These are phyloP conservation scores for Myotis pilosus DNA, from an alignment of 2,797 vertebrate genomes.

Conservation along the genomic window DNA sequence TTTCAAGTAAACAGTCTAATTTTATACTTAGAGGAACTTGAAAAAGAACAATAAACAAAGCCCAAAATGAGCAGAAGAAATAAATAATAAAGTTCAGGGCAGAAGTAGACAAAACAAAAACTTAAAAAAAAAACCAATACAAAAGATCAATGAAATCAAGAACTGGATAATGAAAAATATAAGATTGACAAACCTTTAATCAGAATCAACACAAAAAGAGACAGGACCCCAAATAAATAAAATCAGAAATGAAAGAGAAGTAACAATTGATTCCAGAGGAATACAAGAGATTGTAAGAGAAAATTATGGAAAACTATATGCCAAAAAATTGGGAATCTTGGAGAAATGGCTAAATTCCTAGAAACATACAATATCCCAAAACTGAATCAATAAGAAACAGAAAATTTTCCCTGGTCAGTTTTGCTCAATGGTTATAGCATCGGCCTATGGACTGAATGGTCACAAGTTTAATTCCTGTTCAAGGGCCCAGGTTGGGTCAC, in stretches of 20 bases:
- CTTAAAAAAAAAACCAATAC: neutral
- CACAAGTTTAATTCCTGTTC: no score
- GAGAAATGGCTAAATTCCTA: neutral
- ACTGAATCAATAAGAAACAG: neutral
- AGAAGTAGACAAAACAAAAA: neutral
- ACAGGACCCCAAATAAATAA: neutral
- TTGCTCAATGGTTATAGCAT: no score
- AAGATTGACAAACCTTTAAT: neutral
- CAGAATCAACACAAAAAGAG: neutral
- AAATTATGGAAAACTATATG: neutral
- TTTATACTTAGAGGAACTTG: neutral
- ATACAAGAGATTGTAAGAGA: neutral
- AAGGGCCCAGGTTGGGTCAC: no score
- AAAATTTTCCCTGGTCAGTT: neutral
- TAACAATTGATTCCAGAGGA: neutral
- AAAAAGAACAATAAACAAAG: neutral
- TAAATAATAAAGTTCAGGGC: neutral
- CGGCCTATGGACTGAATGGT: no score
- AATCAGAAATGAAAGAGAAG: neutral
- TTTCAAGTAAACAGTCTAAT: neutral
- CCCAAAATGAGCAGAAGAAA: neutral
- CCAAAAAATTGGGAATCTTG: neutral
- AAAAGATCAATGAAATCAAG: neutral
- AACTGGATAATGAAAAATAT: neutral
- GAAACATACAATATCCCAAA: neutral